Evolutionary conservation across 2,113 vertebrate genomes (phyloP).

Genomic region (Nicator chloris): DNA sequence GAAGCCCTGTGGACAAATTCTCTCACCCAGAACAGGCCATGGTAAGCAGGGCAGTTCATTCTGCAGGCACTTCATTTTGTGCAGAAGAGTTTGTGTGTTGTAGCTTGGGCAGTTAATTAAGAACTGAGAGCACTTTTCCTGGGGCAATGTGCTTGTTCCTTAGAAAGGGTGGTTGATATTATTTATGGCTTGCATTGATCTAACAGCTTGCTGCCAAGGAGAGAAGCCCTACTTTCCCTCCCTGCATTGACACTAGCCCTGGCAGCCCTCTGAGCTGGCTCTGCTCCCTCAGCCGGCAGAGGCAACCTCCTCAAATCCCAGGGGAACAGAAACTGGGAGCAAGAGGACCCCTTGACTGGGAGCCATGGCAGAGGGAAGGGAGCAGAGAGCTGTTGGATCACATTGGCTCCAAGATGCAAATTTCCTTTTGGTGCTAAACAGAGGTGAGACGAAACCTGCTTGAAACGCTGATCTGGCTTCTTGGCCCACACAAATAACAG

Average conservation of each 20-base stretch:
- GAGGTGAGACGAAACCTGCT: background rate
- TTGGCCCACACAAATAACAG: background rate
- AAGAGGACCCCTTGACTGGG: background rate
- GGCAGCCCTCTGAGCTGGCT: background rate
- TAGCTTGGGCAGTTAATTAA: background rate
- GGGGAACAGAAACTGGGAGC: background rate
- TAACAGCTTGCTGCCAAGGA: background rate
- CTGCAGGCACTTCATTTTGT: background rate
- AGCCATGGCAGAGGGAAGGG: background rate
- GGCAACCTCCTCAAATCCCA: background rate
- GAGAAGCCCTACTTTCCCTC: background rate
- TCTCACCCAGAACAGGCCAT: background rate
- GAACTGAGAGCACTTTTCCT: background rate
- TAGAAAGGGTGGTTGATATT: background rate
- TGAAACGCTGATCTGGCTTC: background rate
- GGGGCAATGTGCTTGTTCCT: background rate
- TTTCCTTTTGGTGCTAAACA: background rate
- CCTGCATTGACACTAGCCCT: background rate
- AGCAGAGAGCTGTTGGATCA: background rate
- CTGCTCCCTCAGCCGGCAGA: background rate
- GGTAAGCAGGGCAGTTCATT: background rate
- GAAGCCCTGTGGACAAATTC: background rate
- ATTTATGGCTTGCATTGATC: constrained; percentile 1
- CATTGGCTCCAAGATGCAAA: background rate
- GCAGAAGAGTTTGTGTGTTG: background rate